Conservation (phyloP, 30 jellyfish, hydroid and myxozoan species). For the Nemopilema nomurai region DNA sequence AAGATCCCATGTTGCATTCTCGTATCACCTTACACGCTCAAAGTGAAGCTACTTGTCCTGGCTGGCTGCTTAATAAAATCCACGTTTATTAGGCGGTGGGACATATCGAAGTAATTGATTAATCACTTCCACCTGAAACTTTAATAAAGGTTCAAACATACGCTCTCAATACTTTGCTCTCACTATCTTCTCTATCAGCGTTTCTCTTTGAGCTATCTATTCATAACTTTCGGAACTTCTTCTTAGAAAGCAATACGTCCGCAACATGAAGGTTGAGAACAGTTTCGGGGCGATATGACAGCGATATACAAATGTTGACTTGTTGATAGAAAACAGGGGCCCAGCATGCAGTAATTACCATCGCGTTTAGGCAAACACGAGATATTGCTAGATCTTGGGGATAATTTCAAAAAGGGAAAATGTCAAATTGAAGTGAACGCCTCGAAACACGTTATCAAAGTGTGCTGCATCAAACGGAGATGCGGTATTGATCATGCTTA, state of each 20-base stretch:
- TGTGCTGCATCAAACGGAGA: too few relatives aligned
- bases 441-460: too few relatives aligned
- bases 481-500: too few relatives aligned
- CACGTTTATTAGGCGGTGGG: too few relatives aligned
- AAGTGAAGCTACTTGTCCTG: too few relatives aligned
- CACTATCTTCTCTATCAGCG: background rate
- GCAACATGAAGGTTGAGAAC: background rate
- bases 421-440: too few relatives aligned
- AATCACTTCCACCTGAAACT: background rate
- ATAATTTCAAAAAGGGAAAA: too few relatives aligned
- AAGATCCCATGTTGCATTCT: too few relatives aligned
- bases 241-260: background rate
- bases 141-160: too few relatives aligned
- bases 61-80: too few relatives aligned
- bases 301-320: background rate
- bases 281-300: background rate
- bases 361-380: background rate
- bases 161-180: background rate
- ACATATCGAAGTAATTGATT: too few relatives aligned
- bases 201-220: background rate
- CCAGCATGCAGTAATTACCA: background rate
- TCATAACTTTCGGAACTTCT: background rate
- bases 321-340: background rate
- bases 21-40: too few relatives aligned
- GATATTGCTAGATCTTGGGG: background rate